phyloP scores from a whole-genome alignment of 2,888 invertebrate genomes.

The Drosophila melanocephala region DNA sequence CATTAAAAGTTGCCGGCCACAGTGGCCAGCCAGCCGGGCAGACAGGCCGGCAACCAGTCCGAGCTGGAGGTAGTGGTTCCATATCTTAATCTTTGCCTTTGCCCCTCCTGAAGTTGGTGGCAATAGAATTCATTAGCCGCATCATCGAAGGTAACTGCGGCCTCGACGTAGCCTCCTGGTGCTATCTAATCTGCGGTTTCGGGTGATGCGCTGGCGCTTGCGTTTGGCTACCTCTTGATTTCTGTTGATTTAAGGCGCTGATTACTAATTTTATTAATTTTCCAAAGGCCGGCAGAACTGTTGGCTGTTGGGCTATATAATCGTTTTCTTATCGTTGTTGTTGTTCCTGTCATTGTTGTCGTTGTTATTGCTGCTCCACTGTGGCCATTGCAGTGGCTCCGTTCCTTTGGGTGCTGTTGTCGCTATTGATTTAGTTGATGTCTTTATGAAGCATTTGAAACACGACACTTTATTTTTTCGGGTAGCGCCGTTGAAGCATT shows the following conservation, averaged over 20 bases:
- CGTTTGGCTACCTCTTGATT: constrained; percentile 62
- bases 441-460: constrained; percentile 82
- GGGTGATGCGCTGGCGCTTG: constrained; percentile 49
- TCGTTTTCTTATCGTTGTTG: constrained; percentile 33
- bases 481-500: constrained; percentile 36
- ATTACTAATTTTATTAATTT: constrained; percentile 82
- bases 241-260: constrained; percentile 78
- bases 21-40: constrained; percentile 53
- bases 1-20: constrained; percentile 65
- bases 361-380: constrained; percentile 35
- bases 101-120: constrained; percentile 48
- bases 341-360: constrained; percentile 29
- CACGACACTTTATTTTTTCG: constrained; percentile 74
- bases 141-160: constrained; percentile 22
- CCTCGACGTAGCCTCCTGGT: constrained; percentile 9
- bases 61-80: constrained; percentile 2
- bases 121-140: constrained; percentile 81
- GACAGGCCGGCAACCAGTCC: constrained; percentile 63
- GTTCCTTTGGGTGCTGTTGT: constrained; percentile 71
- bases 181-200: constrained; percentile 80
- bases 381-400: constrained; percentile 27
- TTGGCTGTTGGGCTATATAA: constrained; percentile 38
- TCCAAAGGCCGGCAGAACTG: constrained; percentile 67
- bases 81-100: not conserved
- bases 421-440: constrained; percentile 82